These are phyloP conservation scores for Thomomys bottae DNA, from an alignment of 2,113 vertebrate species.

Conservation along the genomic window DNA sequence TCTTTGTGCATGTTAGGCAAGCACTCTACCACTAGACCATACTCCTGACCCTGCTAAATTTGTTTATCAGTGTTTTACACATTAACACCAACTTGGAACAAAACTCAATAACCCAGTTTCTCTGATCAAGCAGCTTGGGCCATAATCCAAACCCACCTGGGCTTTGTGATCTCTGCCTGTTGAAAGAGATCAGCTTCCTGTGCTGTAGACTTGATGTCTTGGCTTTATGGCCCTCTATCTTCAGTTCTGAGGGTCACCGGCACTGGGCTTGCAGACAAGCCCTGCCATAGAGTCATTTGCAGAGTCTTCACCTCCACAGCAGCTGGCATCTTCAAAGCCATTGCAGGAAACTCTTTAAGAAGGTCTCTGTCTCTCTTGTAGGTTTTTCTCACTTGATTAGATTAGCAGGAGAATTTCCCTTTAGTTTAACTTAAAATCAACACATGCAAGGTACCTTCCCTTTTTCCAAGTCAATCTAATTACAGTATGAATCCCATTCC, in stretches of 20 bases:
- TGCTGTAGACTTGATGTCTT: not conserved
- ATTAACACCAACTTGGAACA: not conserved
- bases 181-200: not conserved
- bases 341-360: not conserved
- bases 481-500: not conserved
- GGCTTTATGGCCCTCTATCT: not conserved
- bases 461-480: not conserved
- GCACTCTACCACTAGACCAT: too few species aligned
- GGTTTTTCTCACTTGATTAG: not conserved
- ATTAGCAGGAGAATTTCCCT: not conserved
- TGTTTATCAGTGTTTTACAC: not conserved
- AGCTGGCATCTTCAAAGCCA: not conserved
- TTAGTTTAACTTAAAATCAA: not conserved
- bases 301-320: too few species aligned
- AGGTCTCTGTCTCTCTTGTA: not conserved
- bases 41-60: too few species aligned
- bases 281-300: not conserved
- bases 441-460: not conserved
- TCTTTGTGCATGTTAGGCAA: too few species aligned
- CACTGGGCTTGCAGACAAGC: not conserved
- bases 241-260: not conserved
- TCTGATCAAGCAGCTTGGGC: not conserved
- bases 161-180: rapidly evolving
- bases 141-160: not conserved
- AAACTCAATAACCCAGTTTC: not conserved